phyloP scores from a whole-genome alignment of 92 coral and sea anemone genomes.

The Actinernus sp. region DNA sequence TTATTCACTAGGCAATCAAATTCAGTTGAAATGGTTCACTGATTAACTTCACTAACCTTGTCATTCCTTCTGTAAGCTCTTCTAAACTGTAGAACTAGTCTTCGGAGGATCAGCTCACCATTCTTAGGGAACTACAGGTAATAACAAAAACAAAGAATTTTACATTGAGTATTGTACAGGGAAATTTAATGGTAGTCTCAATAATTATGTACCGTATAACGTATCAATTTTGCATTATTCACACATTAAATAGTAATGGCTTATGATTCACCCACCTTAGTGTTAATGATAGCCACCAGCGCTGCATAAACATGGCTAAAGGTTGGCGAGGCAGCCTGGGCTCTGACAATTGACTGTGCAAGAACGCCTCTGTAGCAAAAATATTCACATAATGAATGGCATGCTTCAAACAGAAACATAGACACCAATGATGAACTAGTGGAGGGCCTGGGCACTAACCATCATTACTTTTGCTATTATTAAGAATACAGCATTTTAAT shows the following conservation, averaged over 20 bases:
- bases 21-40: too few species aligned
- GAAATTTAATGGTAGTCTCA: too few species aligned
- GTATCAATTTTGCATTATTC: too few species aligned
- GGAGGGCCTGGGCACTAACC: too few species aligned
- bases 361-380: slow-evolving; percentile 79
- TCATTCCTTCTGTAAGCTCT: slow-evolving; percentile 95
- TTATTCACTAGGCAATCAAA: too few species aligned
- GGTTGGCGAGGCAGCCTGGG: slow-evolving; percentile 97
- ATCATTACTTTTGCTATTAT: too few species aligned
- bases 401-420: neutral
- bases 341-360: slow-evolving; percentile 90
- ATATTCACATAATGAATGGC: too few species aligned
- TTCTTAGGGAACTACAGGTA: slow-evolving; percentile 89
- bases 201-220: too few species aligned
- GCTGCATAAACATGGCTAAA: slow-evolving; percentile 98
- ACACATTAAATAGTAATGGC: too few species aligned
- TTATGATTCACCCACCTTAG: too few species aligned
- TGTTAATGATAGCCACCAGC: slow-evolving; percentile 86
- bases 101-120: slow-evolving; percentile 93
- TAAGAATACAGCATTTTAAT: too few species aligned
- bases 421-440: too few species aligned
- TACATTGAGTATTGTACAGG: neutral
- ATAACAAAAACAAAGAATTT: neutral
- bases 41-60: slow-evolving; percentile 81
- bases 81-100: slow-evolving; percentile 88